Evolutionary conservation across 2,888 invertebrate species (phyloP).

Genomic region (Drosophila vallismaia): DNA sequence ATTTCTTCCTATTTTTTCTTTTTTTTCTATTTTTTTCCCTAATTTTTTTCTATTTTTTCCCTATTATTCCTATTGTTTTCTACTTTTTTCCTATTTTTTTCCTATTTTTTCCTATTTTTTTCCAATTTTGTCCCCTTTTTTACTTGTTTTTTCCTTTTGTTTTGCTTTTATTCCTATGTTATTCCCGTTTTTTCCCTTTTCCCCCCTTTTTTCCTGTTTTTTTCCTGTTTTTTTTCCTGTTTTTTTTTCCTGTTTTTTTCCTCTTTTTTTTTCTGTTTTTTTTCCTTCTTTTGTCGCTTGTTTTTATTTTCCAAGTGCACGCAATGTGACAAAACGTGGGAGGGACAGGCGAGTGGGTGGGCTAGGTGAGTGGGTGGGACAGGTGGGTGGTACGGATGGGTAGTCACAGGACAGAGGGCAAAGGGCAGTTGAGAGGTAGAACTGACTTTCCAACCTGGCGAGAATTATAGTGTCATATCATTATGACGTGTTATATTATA

Average conservation of each 20-base stretch:
- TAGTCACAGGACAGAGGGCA: not conserved
- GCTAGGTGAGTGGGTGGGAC: too few species aligned
- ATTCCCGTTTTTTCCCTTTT: too few species aligned
- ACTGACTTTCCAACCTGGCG: conserved; percentile 21
- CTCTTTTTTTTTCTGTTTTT: not conserved
- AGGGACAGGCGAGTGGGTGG: not conserved
- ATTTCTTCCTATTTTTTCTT: not conserved
- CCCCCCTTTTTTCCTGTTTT: too few species aligned
- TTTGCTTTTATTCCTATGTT: too few species aligned
- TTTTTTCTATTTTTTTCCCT: too few species aligned
- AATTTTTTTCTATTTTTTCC: not conserved
- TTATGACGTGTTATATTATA: conserved; percentile 38
- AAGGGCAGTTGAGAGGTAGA: conserved; percentile 9
- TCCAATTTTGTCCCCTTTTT: too few species aligned
- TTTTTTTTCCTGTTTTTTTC: conserved; percentile 21
- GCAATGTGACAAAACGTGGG: conserved; percentile 67
- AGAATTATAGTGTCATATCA: conserved; percentile 67
- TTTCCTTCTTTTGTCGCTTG: not conserved
- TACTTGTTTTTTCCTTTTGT: too few species aligned
- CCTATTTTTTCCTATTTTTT: conserved; percentile 21
- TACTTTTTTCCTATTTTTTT: not conserved
- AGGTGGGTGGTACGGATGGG: conserved; percentile 10
- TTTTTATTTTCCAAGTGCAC: conserved; percentile 72
- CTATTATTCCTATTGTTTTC: too few species aligned
- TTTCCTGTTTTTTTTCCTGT: not conserved